A percentile compares a stretch with the other conserved stretches of the same genome.
Evolutionary conservation across 1,140 invertebrate species (phyloP).

Genomic region (Cepaea nemoralis): DNA sequence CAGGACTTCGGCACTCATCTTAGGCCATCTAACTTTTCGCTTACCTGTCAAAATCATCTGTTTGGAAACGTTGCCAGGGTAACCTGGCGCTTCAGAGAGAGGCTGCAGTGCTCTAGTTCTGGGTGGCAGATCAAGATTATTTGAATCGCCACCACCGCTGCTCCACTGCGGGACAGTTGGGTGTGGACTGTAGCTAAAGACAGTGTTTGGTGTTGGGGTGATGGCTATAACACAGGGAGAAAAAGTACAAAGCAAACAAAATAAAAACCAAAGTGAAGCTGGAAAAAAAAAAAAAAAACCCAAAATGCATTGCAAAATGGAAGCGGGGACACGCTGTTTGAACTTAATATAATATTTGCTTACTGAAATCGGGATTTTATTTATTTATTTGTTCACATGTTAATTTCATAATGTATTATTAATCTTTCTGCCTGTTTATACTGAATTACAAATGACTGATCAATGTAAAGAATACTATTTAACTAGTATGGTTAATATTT

Average conservation of each 20-base stretch:
- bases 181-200: background rate
- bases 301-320: too few relatives aligned
- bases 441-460: too few relatives aligned
- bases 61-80: background rate
- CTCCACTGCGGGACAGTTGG: background rate
- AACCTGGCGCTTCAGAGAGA: background rate
- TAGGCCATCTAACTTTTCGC: background rate
- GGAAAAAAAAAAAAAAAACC: constrained; percentile 4
- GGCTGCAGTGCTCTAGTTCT: background rate
- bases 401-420: too few relatives aligned
- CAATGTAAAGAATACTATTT: too few relatives aligned
- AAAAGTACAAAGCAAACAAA: background rate
- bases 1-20: too few relatives aligned
- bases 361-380: too few relatives aligned
- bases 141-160: background rate
- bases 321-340: too few relatives aligned
- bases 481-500: too few relatives aligned
- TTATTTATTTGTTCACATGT: too few relatives aligned
- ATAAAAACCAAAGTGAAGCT: background rate
- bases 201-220: constrained; percentile 10
- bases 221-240: background rate
- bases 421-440: too few relatives aligned
- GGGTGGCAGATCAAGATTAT: background rate
- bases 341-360: too few relatives aligned
- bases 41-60: constrained; percentile 6